These are phyloP conservation scores for Embiotoca jacksoni DNA, from an alignment of 2,113 vertebrate genomes.

Conservation along the genomic window DNA sequence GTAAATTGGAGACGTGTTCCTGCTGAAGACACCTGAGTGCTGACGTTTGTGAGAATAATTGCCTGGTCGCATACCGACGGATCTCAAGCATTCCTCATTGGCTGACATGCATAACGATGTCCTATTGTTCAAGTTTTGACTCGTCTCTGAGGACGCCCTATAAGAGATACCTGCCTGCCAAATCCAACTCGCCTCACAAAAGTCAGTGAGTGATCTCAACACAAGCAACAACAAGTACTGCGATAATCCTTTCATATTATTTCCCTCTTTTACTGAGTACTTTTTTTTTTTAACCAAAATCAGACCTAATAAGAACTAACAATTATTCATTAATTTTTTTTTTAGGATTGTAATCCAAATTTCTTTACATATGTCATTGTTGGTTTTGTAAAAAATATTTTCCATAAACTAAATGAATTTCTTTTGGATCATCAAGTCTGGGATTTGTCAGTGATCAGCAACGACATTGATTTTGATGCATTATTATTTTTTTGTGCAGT, in stretches of 20 bases:
- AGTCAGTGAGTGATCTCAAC: slow-evolving; percentile 42
- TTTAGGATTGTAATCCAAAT: no score
- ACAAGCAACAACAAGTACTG: slow-evolving; percentile 68
- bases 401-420: no score
- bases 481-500: no score
- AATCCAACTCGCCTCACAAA: slow-evolving; percentile 48
- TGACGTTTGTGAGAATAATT: slow-evolving; percentile 79
- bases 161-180: slow-evolving; percentile 69
- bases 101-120: slow-evolving; percentile 73
- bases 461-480: no score
- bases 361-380: no score
- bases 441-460: no score
- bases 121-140: slow-evolving; percentile 79
- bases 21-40: slow-evolving; percentile 48
- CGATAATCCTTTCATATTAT: slow-evolving; percentile 30
- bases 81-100: slow-evolving; percentile 74
- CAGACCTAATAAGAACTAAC: no score
- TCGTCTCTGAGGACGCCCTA: slow-evolving; percentile 68
- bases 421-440: no score
- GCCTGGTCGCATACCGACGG: slow-evolving; percentile 72
- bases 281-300: no score
- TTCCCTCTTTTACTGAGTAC: no score
- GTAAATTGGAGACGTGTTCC: slow-evolving; percentile 61
- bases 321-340: no score
- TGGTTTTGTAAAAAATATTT: no score